These are phyloP conservation scores for Periphyllus acericola DNA, from an alignment of 2,888 invertebrate genomes.

Conservation along the genomic window DNA sequence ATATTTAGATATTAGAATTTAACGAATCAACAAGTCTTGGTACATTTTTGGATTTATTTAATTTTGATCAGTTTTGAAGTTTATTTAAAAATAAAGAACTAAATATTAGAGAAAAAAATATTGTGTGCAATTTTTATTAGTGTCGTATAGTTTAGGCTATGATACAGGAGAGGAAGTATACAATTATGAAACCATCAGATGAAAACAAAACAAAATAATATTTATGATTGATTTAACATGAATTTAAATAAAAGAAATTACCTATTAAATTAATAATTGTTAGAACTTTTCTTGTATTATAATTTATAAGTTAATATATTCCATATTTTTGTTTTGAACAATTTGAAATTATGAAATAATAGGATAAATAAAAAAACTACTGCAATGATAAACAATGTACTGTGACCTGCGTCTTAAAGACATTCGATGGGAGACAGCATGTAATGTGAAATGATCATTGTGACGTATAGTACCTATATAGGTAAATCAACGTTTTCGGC, in stretches of 20 bases:
- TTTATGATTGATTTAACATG: background rate
- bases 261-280: background rate
- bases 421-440: background rate
- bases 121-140: background rate
- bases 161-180: background rate
- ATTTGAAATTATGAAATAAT: background rate
- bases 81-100: slow-evolving; percentile 15
- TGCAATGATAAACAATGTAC: background rate
- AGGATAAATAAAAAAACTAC: background rate
- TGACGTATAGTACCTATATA: no score
- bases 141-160: background rate
- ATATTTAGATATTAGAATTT: slow-evolving; percentile 6
- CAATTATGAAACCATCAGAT: background rate
- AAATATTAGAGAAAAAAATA: background rate
- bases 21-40: background rate
- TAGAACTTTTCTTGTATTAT: background rate
- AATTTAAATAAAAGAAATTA: background rate
- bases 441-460: no score
- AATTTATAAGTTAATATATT: background rate
- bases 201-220: background rate
- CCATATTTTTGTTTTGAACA: background rate
- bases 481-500: no score
- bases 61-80: slow-evolving; percentile 9
- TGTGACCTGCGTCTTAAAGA: background rate
- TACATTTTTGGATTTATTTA: slow-evolving; percentile 3